These are phyloP conservation scores for Caenorhabditis afra DNA, from an alignment of 2,888 invertebrate species.

Conservation along the genomic window DNA sequence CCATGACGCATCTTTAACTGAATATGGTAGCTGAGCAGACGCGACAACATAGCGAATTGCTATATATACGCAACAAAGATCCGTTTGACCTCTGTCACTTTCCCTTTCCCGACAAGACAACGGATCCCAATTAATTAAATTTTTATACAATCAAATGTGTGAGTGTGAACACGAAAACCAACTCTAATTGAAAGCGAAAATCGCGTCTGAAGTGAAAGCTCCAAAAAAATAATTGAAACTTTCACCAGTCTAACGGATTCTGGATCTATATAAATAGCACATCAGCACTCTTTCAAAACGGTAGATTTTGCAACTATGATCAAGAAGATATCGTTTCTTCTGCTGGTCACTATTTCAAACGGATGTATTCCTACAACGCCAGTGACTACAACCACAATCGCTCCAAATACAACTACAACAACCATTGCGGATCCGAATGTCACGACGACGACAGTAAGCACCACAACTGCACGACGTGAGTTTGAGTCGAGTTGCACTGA, in stretches of 20 bases:
- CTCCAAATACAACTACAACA: constrained; percentile 22
- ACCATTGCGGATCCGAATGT: not conserved
- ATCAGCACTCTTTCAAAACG: no score
- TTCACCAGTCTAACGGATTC: not conserved
- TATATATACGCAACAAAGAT: not conserved
- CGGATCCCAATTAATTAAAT: no score
- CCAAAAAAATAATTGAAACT: not conserved
- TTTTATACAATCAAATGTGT: no score
- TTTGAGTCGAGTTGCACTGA: not conserved
- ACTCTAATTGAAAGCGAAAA: no score
- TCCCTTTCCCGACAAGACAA: no score
- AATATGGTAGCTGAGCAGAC: not conserved
- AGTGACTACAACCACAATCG: constrained; percentile 15
- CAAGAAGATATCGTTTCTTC: not conserved
- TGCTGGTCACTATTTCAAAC: not conserved
- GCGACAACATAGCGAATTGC: no score
- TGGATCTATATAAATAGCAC: not conserved
- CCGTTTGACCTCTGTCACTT: not conserved
- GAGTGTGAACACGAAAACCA: no score
- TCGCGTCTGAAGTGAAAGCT: no score
- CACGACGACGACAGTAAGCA: constrained; percentile 2
- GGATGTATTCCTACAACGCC: constrained; percentile 24
- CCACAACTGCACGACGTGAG: not conserved
- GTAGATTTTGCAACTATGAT: not conserved
- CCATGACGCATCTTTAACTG: not conserved